Evolutionary conservation across 2,888 invertebrate genomes (phyloP), one percentile per base, ranked within the genome.

Genomic region (Hyles lineata): DNA sequence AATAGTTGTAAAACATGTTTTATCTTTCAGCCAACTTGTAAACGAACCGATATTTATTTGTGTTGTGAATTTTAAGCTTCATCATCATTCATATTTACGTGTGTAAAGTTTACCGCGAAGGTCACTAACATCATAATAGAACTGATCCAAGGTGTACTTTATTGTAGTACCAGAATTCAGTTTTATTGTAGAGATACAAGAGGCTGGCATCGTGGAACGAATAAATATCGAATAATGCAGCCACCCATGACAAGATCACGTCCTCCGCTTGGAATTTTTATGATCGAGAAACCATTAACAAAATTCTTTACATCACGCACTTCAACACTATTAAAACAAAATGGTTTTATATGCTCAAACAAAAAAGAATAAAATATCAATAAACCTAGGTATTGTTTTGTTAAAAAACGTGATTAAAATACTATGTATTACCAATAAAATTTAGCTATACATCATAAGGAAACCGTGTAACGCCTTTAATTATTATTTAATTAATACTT

Each of bases 181-280:
- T 9, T 1, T 5, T 43, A 50, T 17, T 15, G n/a, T 15, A 23
- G 17, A 5, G 17, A 5, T 9, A 67, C 35, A 67, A 23, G 50
- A 50, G 23, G 4, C 21, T 8, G 32, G 32, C 63, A 11, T 9
- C n/a, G 43, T 6, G 23, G 21, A 67, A 62, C 17, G 32, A 62
- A 62, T 62, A 29, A 15, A 25, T 29, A 8, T 61, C 29, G 29
- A 61, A 29, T 61, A 62, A 62, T 35, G 62, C 32, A 62, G 19
- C 70, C 70, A 59, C 58, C 58, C 32, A 32, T 70, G 55, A 70
- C 58, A 70, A 70, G 58, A 19, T 58, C 58, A 58, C 58, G 70
- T 58, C n/a, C 35, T 21, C n/a, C 32, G 58, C 19, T n/a, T 35
- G 55, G 32, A 15, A 17, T 6, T 67, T 43, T 23, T 67, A 67